These are phyloP conservation scores for Oryzias celebensis DNA, from an alignment of 2,113 vertebrate species.

Conservation along the genomic window DNA sequence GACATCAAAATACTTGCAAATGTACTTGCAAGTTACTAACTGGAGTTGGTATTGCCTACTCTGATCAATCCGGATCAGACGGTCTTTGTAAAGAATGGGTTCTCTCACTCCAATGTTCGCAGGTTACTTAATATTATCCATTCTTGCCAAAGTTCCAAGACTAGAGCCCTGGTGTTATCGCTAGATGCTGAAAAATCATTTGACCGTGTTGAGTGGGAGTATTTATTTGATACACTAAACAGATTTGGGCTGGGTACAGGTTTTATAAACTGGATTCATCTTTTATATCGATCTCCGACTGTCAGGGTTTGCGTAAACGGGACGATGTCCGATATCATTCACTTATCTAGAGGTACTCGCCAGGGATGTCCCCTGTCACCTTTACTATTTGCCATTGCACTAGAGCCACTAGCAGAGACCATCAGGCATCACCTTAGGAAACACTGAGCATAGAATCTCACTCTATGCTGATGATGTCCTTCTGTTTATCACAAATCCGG, in stretches of 20 bases:
- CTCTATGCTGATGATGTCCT: neutral
- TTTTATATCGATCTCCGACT: too few species aligned
- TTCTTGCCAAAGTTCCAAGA: neutral
- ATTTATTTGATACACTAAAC: neutral
- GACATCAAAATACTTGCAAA: constrained; percentile 3
- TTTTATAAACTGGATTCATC: too few species aligned
- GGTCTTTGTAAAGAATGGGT: neutral
- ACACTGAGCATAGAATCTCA: neutral
- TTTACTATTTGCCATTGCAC: too few species aligned
- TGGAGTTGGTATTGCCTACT: neutral
- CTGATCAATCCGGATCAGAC: constrained; percentile 3
- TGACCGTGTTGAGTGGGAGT: neutral
- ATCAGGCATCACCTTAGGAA: too few species aligned
- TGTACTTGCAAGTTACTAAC: neutral
- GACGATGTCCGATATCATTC: too few species aligned
- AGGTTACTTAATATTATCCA: neutral
- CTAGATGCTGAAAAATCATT: neutral
- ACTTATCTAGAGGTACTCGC: too few species aligned
- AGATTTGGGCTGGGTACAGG: neutral
- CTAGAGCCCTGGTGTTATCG: neutral
- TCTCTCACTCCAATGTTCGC: neutral
- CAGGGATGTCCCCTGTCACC: too few species aligned
- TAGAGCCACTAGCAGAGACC: too few species aligned
- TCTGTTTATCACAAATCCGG: neutral
- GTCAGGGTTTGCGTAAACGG: too few species aligned